These are phyloP conservation scores for Garrulus glandarius DNA, from an alignment of 2,797 vertebrate species.

Conservation along the genomic window DNA sequence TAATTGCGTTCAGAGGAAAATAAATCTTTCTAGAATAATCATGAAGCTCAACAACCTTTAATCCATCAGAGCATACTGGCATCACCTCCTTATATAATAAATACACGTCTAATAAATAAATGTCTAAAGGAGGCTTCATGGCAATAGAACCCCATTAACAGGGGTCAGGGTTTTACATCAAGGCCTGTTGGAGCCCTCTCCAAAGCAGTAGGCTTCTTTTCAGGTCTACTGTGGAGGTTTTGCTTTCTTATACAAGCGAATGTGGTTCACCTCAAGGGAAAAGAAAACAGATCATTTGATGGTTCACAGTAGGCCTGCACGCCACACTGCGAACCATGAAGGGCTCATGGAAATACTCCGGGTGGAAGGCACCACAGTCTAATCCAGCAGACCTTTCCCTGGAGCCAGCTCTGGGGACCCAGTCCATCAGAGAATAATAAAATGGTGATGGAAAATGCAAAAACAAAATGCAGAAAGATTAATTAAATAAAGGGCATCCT, in stretches of 20 bases:
- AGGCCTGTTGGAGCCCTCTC: constrained; percentile 31
- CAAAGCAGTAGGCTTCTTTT: constrained; percentile 63
- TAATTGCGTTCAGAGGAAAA: constrained; percentile 24
- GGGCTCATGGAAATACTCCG: constrained; percentile 32
- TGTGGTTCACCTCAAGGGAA: constrained; percentile 68
- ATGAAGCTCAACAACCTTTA: constrained; percentile 44
- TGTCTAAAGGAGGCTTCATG: constrained; percentile 40
- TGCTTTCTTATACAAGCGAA: constrained; percentile 61
- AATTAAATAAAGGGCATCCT: constrained; percentile 64
- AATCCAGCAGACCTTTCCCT: background rate
- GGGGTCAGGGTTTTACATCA: constrained; percentile 52
- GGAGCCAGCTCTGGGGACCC: background rate
- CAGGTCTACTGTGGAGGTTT: constrained; percentile 49
- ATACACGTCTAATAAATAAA: constrained; percentile 50
- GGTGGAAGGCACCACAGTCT: background rate
- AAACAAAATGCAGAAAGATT: constrained; percentile 53
- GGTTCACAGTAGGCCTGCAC: constrained; percentile 3
- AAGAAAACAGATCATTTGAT: constrained; percentile 64
- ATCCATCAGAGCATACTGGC: constrained; percentile 48
- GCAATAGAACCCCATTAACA: constrained; percentile 42
- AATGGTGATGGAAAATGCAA: constrained; percentile 29
- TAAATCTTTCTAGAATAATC: constrained; percentile 62
- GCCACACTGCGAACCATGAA: constrained; percentile 15
- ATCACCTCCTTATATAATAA: constrained; percentile 51
- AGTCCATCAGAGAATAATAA: constrained; percentile 29